A percentile compares a stretch with the other conserved stretches of the same genome.
Conservation (phyloP, 2,113 vertebrate species). For the Echinops telfairi region DNA sequence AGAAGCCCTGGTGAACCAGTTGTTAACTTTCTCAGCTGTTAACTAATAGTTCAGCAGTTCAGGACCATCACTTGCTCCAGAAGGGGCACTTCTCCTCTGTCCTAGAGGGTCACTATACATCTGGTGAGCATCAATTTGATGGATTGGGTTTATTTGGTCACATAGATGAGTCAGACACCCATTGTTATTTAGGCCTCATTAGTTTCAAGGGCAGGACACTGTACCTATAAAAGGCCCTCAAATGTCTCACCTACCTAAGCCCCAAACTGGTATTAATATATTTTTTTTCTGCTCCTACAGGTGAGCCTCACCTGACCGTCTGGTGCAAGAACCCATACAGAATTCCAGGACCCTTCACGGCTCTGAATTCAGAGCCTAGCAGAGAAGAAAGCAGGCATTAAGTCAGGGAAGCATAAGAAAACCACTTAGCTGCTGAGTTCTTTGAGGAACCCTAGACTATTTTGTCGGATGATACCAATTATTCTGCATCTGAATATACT, state of each 20-base stretch:
- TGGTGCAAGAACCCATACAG: too few relatives aligned
- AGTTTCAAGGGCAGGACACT: neutral
- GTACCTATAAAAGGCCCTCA: neutral
- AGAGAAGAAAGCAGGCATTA: neutral
- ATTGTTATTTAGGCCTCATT: neutral
- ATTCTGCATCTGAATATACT: constrained; percentile 1
- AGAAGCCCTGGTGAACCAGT: neutral
- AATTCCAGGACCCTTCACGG: too few relatives aligned
- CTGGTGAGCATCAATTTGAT: too few relatives aligned
- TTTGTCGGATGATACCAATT: neutral
- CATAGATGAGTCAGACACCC: neutral
- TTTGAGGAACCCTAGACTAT: neutral
- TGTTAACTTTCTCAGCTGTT: neutral
- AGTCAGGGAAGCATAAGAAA: neutral
- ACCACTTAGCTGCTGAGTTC: neutral
- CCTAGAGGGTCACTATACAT: neutral
- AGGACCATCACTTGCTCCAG: neutral
- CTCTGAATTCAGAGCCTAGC: neutral
- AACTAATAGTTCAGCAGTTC: neutral
- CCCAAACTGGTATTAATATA: neutral
- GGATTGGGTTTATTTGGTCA: neutral
- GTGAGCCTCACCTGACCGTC: neutral
- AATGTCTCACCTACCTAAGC: neutral
- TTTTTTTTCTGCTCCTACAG: neutral
- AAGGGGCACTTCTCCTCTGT: neutral